Conservation (phyloP, 2,113 vertebrate species). For the Lepus timidus region DNA sequence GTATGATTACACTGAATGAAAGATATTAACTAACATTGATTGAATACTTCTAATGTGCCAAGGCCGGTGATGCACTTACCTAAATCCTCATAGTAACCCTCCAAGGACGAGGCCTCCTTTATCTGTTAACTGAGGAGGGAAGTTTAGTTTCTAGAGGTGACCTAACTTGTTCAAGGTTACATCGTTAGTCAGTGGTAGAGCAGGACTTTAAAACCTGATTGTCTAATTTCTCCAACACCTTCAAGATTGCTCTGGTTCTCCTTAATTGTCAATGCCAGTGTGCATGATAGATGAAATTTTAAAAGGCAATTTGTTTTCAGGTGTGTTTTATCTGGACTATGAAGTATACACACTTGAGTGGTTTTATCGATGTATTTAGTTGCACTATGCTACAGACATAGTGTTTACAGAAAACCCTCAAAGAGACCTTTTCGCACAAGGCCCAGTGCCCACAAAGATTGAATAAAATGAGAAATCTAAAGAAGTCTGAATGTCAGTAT, state of each 20-base stretch:
- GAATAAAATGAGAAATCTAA: background rate
- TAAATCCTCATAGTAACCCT: background rate
- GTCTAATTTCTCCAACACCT: background rate
- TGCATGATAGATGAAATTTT: background rate
- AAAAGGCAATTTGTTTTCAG: background rate
- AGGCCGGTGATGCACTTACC: background rate
- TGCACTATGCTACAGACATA: background rate
- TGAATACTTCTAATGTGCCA: background rate
- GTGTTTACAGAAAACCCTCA: background rate
- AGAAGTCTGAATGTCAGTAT: background rate
- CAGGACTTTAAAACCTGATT: background rate
- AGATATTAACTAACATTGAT: background rate
- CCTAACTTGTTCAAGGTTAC: background rate
- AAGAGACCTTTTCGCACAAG: background rate
- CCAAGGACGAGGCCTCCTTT: background rate
- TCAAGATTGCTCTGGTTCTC: background rate
- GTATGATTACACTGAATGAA: background rate
- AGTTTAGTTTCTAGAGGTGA: background rate
- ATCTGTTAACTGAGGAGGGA: background rate
- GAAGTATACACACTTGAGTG: background rate
- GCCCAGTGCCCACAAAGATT: background rate
- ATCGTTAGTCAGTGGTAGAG: background rate
- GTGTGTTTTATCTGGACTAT: background rate
- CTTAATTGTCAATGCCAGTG: background rate
- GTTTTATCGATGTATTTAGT: constrained; percentile 17